Conservation (phyloP, 2,113 vertebrate genomes). For the Tinamus guttatus region DNA sequence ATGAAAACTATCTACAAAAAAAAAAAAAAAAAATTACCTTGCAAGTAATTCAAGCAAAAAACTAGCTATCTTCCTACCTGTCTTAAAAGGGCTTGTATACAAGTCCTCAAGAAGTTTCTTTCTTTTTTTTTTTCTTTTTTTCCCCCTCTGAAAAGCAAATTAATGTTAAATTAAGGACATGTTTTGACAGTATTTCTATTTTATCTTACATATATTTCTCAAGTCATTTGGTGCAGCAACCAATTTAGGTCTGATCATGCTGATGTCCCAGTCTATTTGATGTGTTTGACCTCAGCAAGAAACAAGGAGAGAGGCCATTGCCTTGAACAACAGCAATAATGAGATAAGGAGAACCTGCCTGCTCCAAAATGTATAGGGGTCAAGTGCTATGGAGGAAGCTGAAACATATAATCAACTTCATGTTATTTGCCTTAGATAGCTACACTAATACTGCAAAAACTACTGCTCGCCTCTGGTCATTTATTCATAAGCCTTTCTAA, state of each 20-base stretch:
- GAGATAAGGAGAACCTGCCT: background rate
- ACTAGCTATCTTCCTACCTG: background rate
- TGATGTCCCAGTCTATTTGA: background rate
- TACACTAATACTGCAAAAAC: background rate
- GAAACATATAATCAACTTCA: background rate
- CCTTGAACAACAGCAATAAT: background rate
- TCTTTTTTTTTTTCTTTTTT: background rate
- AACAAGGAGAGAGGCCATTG: background rate
- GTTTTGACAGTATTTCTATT: background rate
- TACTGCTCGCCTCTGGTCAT: background rate
- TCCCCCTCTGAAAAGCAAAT: background rate
- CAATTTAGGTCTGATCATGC: background rate
- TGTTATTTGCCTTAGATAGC: background rate
- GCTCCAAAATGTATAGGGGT: background rate
- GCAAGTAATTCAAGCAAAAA: background rate
- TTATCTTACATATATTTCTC: background rate
- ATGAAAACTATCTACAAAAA: background rate
- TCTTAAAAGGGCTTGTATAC: background rate
- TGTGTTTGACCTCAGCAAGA: background rate
- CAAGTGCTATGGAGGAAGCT: background rate
- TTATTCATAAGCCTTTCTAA: background rate
- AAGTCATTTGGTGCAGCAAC: background rate
- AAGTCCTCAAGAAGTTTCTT: background rate
- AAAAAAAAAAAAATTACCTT: background rate
- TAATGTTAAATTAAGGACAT: background rate